A percentile compares a stretch with the other conserved stretches of the same genome.
These are phyloP conservation scores for Pemphigus obesinymphae DNA, from an alignment of 1,140 invertebrate species.

Conservation along the genomic window DNA sequence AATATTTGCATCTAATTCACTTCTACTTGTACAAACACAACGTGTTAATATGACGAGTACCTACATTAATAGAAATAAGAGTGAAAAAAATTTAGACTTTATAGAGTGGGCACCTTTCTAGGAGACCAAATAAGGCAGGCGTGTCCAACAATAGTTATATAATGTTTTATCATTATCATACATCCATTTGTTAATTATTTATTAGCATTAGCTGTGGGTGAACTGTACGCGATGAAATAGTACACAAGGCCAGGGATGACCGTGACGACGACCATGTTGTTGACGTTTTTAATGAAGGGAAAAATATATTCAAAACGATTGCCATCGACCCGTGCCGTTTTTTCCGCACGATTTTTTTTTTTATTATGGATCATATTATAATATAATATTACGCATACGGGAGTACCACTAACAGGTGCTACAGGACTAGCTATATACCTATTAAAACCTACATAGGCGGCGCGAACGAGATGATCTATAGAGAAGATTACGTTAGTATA, in stretches of 20 bases:
- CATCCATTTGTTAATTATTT: neutral
- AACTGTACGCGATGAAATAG: neutral
- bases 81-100: neutral
- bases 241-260: neutral
- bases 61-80: neutral
- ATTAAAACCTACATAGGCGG: neutral
- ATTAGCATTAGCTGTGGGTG: neutral
- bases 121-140: neutral
- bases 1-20: neutral
- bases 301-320: neutral
- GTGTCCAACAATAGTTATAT: slow-evolving; percentile 18
- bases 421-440: neutral
- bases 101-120: slow-evolving; percentile 13
- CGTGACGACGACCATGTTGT: neutral
- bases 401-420: too few relatives aligned
- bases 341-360: slow-evolving; percentile 1
- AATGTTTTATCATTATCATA: neutral
- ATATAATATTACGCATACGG: too few relatives aligned
- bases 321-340: neutral
- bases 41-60: neutral
- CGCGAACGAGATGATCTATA: neutral
- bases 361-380: neutral
- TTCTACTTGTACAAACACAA: neutral
- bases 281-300: neutral
- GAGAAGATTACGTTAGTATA: neutral